Percentiles rank a stretch among this genome's conserved stretches.
Conservation (phyloP, 2,888 invertebrate genomes). For the Lucinisca nassula region DNA sequence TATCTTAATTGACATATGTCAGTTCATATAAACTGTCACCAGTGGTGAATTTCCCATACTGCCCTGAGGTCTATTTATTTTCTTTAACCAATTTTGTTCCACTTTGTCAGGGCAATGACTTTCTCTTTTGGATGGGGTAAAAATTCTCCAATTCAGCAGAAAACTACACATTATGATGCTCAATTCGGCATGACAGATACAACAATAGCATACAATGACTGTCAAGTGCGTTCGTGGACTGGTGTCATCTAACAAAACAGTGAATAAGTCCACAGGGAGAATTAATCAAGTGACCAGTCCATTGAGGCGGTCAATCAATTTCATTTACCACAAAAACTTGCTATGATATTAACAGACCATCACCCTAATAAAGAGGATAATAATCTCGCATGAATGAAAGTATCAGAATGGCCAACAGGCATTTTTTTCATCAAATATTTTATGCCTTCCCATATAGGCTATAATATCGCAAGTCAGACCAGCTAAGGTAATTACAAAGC, state of each 20-base stretch:
- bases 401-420: neutral
- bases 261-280: conserved; percentile 54
- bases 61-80: conserved; percentile 49
- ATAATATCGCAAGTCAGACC: too few species aligned
- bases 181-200: conserved; percentile 62
- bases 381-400: neutral
- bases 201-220: conserved; percentile 55
- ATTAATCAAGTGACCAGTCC: conserved; percentile 69
- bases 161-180: conserved; percentile 55
- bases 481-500: too few species aligned
- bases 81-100: conserved; percentile 29
- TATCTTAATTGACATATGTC: conserved; percentile 31
- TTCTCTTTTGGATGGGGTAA: neutral
- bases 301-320: conserved; percentile 59
- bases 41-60: neutral
- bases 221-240: conserved; percentile 53
- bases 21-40: conserved; percentile 16
- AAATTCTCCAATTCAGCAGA: conserved; percentile 43
- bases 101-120: conserved; percentile 3
- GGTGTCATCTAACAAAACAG: conserved; percentile 60
- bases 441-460: too few species aligned
- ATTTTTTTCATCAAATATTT: too few species aligned
- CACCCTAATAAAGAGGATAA: neutral
- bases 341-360: conserved; percentile 7
- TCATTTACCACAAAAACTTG: conserved; percentile 1